Conservation (phyloP, 2,113 vertebrate species). For the Pterocles gutturalis region DNA sequence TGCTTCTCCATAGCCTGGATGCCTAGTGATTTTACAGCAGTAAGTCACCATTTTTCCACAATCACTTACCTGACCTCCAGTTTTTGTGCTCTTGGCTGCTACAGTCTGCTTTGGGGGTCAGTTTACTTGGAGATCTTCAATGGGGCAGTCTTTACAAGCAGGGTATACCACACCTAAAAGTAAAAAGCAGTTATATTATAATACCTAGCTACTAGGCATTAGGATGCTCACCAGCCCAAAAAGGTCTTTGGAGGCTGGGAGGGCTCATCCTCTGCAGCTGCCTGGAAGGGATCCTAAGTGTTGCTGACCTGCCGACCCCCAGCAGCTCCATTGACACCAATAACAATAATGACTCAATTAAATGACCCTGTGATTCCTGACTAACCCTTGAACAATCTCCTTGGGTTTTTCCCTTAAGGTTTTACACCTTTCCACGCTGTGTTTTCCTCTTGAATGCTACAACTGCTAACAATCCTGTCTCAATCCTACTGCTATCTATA, state of each 20-base stretch:
- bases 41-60: neutral
- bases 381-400: neutral
- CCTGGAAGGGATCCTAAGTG: neutral
- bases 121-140: neutral
- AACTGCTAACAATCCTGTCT: neutral
- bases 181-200: neutral
- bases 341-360: neutral
- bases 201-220: neutral
- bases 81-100: neutral
- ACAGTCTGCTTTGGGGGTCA: neutral
- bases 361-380: neutral
- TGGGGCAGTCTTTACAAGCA: neutral
- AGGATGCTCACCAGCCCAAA: neutral
- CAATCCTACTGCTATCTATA: neutral
- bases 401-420: neutral
- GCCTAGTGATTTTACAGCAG: neutral
- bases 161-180: neutral
- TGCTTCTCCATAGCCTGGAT: neutral
- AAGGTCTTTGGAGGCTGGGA: neutral
- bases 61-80: neutral
- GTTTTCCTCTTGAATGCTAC: neutral
- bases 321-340: neutral
- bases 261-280: neutral
- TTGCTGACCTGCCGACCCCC: neutral
- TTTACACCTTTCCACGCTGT: neutral